Percentiles rank a stretch among this genome's conserved stretches.
phyloP scores from a whole-genome alignment of 1,140 invertebrate genomes.

The Lasioglossum albipes region DNA sequence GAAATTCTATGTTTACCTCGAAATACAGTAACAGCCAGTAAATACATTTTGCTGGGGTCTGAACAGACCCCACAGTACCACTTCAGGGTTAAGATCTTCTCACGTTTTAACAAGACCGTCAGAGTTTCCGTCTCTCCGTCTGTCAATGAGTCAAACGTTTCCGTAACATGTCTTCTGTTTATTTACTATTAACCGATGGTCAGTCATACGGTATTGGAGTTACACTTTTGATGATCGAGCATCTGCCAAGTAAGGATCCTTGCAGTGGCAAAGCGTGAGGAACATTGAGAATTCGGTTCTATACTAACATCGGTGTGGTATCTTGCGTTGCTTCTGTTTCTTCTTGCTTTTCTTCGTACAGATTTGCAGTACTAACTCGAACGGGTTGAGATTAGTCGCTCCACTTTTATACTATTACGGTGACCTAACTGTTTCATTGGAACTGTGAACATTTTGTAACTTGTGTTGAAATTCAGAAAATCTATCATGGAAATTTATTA shows the following conservation, averaged over 20 bases:
- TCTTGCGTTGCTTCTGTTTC: neutral
- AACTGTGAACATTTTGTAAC: too few relatives aligned
- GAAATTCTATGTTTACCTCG: too few relatives aligned
- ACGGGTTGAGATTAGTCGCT: neutral
- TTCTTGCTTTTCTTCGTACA: neutral
- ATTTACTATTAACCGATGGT: neutral
- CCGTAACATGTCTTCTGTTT: neutral
- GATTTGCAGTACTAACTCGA: neutral
- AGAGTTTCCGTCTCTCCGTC: neutral
- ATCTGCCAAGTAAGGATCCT: neutral
- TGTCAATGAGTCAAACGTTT: neutral
- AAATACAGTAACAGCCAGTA: too few relatives aligned
- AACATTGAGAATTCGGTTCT: neutral
- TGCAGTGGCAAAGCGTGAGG: neutral
- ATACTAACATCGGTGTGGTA: constrained; percentile 1
- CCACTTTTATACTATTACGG: too few relatives aligned
- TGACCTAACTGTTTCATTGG: too few relatives aligned
- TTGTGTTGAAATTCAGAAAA: too few relatives aligned
- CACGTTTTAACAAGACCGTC: neutral
- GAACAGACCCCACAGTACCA: too few relatives aligned
- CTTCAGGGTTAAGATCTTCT: too few relatives aligned
- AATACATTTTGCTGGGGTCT: too few relatives aligned
- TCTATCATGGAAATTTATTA: too few relatives aligned
- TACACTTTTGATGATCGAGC: neutral
- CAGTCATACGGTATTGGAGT: neutral